Evolutionary conservation across 1,140 invertebrate genomes (phyloP).

Genomic region (Papilio glaucus): DNA sequence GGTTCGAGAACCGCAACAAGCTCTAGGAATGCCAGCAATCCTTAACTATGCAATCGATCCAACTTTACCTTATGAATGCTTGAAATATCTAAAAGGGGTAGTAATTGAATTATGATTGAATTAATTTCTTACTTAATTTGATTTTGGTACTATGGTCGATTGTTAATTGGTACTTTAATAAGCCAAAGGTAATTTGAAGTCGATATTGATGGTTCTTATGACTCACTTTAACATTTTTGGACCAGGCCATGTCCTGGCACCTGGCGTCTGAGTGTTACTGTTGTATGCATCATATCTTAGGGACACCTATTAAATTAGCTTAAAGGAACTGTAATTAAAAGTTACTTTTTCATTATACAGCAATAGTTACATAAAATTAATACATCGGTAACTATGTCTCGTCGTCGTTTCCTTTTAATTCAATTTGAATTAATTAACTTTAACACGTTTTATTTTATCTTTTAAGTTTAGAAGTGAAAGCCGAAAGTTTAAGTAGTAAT

Average conservation of each 20-base stretch:
- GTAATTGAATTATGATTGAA: not conserved
- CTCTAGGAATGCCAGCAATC: not conserved
- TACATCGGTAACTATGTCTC: not conserved
- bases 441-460: not conserved
- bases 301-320: no score
- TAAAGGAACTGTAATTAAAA: no score
- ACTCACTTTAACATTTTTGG: no score
- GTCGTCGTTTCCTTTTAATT: not conserved
- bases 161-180: no score
- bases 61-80: conserved; percentile 2
- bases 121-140: not conserved
- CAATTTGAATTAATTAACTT: not conserved
- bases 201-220: no score
- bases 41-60: conserved; percentile 8
- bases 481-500: not conserved
- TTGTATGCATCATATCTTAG: no score
- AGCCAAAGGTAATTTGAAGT: no score
- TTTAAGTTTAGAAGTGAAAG: not conserved
- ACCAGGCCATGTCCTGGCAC: no score
- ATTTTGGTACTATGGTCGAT: not conserved
- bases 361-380: no score
- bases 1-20: not conserved
- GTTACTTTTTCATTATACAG: no score
- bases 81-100: not conserved
- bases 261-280: no score